Evolutionary conservation across 2,888 invertebrate species (phyloP).

Genomic region (Mythimna loreyi): DNA sequence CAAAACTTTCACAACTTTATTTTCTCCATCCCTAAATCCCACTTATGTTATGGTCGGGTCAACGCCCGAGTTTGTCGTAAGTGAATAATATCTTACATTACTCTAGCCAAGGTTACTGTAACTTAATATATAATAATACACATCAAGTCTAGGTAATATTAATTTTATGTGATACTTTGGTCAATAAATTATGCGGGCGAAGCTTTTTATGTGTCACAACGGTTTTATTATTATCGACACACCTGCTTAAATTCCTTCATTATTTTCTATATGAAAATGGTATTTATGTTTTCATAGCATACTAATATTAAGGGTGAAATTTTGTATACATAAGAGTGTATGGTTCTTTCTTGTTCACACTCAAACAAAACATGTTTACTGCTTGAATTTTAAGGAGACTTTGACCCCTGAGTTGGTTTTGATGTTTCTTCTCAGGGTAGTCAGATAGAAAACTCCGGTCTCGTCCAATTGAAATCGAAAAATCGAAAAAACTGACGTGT

Average conservation of each 20-base stretch:
- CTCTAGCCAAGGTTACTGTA: conserved; percentile 45
- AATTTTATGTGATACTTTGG: conserved; percentile 41
- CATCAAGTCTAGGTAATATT: conserved; percentile 31
- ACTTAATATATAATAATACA: conserved; percentile 20
- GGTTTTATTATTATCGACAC: conserved; percentile 41
- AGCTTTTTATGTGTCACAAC: conserved; percentile 44
- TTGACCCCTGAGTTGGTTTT: no score
- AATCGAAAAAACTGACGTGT: no score
- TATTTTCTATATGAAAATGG: not conserved
- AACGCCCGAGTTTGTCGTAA: conserved; percentile 13
- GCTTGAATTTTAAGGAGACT: no score
- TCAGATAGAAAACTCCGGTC: no score
- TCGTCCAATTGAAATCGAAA: no score
- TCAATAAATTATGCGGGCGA: conserved; percentile 45
- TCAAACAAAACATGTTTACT: no score
- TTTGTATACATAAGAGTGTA: no score
- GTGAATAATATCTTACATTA: conserved; percentile 34
- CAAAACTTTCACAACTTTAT: no score
- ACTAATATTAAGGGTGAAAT: no score
- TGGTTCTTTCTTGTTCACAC: no score
- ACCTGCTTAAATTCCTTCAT: conserved; percentile 30
- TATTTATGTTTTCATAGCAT: not conserved
- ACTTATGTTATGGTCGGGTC: not conserved
- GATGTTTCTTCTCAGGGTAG: no score
- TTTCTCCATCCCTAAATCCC: no score